A percentile compares a stretch with the other conserved stretches of the same genome.
These are phyloP conservation scores for Chironomus tepperi DNA, from an alignment of 1,140 invertebrate genomes.

Conservation along the genomic window DNA sequence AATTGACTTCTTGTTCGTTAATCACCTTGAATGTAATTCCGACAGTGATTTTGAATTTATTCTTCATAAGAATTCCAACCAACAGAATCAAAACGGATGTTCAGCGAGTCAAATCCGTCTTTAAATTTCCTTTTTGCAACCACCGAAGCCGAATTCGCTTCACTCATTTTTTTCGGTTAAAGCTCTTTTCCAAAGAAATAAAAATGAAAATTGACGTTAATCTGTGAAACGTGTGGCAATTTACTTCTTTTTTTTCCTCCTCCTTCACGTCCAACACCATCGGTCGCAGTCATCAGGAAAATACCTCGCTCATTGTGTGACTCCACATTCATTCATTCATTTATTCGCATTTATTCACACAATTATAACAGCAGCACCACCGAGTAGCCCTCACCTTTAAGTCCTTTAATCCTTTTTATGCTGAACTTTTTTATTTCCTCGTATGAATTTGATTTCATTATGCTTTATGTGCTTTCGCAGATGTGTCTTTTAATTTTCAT, in stretches of 20 bases:
- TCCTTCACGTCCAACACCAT: not conserved
- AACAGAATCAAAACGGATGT: not conserved
- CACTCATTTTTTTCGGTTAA: not conserved
- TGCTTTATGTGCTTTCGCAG: constrained; percentile 3
- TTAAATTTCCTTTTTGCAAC: not conserved
- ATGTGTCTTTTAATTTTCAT: not conserved
- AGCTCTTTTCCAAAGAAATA: not conserved
- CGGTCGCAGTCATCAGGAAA: too few species aligned
- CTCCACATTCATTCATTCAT: too few species aligned
- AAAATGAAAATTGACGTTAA: constrained; percentile 22
- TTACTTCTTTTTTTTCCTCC: not conserved
- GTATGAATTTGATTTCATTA: constrained; percentile 14
- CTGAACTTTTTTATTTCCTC: too few species aligned
- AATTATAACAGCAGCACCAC: not conserved
- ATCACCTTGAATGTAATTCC: not conserved
- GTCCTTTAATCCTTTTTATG: not conserved
- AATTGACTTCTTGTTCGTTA: not conserved
- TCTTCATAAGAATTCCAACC: too few species aligned
- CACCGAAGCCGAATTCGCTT: not conserved
- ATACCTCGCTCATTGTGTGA: too few species aligned
- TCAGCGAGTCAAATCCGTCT: not conserved
- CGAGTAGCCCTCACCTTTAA: not conserved
- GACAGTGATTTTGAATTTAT: not conserved
- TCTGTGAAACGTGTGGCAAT: constrained; percentile 5
- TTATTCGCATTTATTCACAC: too few species aligned